Evolutionary conservation across 1,140 invertebrate species (phyloP), one percentile per base, ranked within the genome.

Genomic region (Nautilus pompilius): DNA sequence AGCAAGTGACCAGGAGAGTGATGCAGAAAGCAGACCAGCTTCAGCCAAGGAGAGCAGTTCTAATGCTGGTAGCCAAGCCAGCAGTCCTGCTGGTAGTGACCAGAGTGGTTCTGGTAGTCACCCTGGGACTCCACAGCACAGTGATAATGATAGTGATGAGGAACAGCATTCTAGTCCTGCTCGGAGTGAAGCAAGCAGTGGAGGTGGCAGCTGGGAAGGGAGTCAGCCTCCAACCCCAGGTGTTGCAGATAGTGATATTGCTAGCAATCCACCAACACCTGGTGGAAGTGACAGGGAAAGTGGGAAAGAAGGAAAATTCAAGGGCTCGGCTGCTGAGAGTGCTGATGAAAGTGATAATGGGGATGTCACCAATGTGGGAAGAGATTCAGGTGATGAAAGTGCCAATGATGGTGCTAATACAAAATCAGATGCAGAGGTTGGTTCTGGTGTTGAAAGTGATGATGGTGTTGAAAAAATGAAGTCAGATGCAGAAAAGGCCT

Each of bases 81-180:
- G n/a, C 5, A 54, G 62, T 61, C 64, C 61, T 22, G 48, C 60
- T 20, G 28, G 59, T 8, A 62, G 60, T 60, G 55, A 34, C 29
- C 41, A 61, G 1, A 66, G 67, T 48, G 48, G 49, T 6, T 29
- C 54, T 3, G 46, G 57, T 58, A 65, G 61, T 36, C 33, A 20
- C 20, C 30, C 22, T 24, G 30, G 45, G 13, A 36, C 45, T 28
- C 58, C 41, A 8, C 13, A 22, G 20, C 34, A 24, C 13, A 41
- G 34, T 28, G 10, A 57, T 57, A n/a, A 24, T 41, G 20, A 57
- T 6, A 41, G 30, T 22, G 34, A 57, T 57, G 30, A 32, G 0
- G 24, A 32, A 17, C 55, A 33, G 5, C 34, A 20, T 57, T 20
- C 15, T 5, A 26, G 20, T 13, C 34, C 30, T 33, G 55, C 46